These are phyloP conservation scores for Parelbella ahira DNA, from an alignment of 2,888 invertebrate genomes.

Conservation along the genomic window DNA sequence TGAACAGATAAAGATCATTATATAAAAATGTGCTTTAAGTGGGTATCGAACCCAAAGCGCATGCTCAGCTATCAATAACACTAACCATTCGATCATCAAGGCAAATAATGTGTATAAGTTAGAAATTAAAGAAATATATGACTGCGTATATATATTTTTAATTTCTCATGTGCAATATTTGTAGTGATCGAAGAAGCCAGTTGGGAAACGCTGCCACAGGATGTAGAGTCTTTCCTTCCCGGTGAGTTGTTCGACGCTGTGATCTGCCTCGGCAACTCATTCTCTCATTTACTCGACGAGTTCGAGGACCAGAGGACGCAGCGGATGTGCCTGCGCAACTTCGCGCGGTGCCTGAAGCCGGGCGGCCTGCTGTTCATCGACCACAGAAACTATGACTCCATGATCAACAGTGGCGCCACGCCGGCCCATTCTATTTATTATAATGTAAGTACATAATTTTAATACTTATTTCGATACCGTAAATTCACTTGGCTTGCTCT, in stretches of 20 bases:
- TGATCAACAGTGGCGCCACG: slow-evolving; percentile 88
- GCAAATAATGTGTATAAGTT: too few relatives aligned
- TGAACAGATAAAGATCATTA: too few relatives aligned
- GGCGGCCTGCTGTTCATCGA: slow-evolving; percentile 92
- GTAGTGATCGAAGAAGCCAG: slow-evolving; percentile 96
- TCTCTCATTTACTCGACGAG: slow-evolving; percentile 92
- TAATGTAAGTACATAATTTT: slow-evolving; percentile 92
- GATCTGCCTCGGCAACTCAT: slow-evolving; percentile 94
- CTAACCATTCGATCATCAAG: too few relatives aligned
- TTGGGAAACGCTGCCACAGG: slow-evolving; percentile 90
- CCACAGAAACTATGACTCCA: slow-evolving; percentile 92
- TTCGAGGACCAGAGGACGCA: slow-evolving; percentile 90
- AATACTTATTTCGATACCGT: too few relatives aligned
- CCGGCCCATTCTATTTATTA: slow-evolving; percentile 93
- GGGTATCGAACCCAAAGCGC: too few relatives aligned
- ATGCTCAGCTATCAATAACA: too few relatives aligned
- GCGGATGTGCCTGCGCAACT: slow-evolving; percentile 88
- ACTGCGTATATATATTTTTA: too few relatives aligned
- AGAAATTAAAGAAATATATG: too few relatives aligned
- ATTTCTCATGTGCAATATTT: too few relatives aligned
- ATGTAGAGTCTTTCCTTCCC: slow-evolving; percentile 82
- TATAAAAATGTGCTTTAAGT: too few relatives aligned
- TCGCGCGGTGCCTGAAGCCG: slow-evolving; percentile 90
- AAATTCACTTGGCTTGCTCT: too few relatives aligned
- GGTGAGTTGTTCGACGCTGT: slow-evolving; percentile 91